A percentile compares a stretch with the other conserved stretches of the same genome.
phyloP scores from a whole-genome alignment of 2,888 invertebrate species.

The Hyposoter dolosus region DNA sequence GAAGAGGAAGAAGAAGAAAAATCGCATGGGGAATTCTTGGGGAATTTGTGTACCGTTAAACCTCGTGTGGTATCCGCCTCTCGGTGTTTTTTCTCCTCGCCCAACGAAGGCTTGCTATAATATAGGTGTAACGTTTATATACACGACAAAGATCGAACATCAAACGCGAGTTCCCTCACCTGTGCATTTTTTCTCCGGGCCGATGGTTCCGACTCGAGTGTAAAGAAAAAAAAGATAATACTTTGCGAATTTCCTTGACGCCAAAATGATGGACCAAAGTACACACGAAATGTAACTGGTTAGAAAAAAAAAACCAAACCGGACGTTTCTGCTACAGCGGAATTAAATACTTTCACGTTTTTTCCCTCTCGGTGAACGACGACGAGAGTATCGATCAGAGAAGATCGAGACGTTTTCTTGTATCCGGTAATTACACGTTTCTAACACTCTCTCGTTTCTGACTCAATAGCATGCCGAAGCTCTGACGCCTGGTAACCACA shows the following conservation, averaged over 20 bases:
- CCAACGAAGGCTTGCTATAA: constrained; percentile 22
- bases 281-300: background rate
- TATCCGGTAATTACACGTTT: constrained; percentile 40
- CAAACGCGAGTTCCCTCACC: constrained; percentile 37
- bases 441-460: constrained; percentile 43
- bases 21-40: constrained; percentile 67
- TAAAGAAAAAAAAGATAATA: constrained; percentile 37
- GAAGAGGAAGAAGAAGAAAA: constrained; percentile 61
- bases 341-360: constrained; percentile 42
- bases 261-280: background rate
- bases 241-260: constrained; percentile 53
- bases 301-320: constrained; percentile 32
- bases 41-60: constrained; percentile 75
- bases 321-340: constrained; percentile 18
- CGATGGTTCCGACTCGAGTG: background rate
- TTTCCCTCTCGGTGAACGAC: background rate
- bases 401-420: constrained; percentile 9
- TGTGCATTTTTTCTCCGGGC: constrained; percentile 3
- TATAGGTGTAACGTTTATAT: constrained; percentile 31
- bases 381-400: constrained; percentile 5
- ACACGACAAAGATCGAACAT: constrained; percentile 46
- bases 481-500: constrained; percentile 1
- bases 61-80: constrained; percentile 57
- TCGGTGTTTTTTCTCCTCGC: constrained; percentile 36
- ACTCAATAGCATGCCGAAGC: background rate